These are phyloP conservation scores for Drosophila hamatofila DNA, from an alignment of 2,888 invertebrate genomes.

Conservation along the genomic window DNA sequence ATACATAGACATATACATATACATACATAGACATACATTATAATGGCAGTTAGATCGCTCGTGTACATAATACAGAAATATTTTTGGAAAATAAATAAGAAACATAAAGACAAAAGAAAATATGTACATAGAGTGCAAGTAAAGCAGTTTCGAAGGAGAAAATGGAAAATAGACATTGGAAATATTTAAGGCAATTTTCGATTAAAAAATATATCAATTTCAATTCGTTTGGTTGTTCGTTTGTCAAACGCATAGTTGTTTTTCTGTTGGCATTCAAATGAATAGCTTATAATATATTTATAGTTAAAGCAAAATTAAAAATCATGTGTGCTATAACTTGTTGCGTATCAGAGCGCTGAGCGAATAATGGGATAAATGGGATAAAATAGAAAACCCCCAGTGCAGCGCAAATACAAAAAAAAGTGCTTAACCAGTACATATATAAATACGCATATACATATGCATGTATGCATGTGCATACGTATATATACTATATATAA, in stretches of 20 bases:
- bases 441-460: slow-evolving; percentile 58
- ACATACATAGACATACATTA: slow-evolving; percentile 28
- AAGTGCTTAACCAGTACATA: slow-evolving; percentile 46
- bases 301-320: slow-evolving; percentile 53
- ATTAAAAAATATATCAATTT: slow-evolving; percentile 12
- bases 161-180: slow-evolving; percentile 42
- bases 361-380: slow-evolving; percentile 17
- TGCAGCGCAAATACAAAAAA: slow-evolving; percentile 13
- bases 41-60: slow-evolving; percentile 46
- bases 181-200: slow-evolving; percentile 47
- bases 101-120: slow-evolving; percentile 29
- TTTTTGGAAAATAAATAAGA: slow-evolving; percentile 51
- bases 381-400: slow-evolving; percentile 23
- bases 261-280: slow-evolving; percentile 40
- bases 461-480: slow-evolving; percentile 56
- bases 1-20: slow-evolving; percentile 11
- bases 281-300: slow-evolving; percentile 34
- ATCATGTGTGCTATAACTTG: slow-evolving; percentile 62
- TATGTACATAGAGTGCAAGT: slow-evolving; percentile 27
- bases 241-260: slow-evolving; percentile 42
- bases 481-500: slow-evolving; percentile 64
- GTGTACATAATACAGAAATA: slow-evolving; percentile 60
- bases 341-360: slow-evolving; percentile 14
- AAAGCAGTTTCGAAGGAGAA: slow-evolving; percentile 26
- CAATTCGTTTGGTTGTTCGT: slow-evolving; percentile 48